Base-by-base conservation (phyloP, 2,888 invertebrate species). In the Acleris holmiana region DNA sequence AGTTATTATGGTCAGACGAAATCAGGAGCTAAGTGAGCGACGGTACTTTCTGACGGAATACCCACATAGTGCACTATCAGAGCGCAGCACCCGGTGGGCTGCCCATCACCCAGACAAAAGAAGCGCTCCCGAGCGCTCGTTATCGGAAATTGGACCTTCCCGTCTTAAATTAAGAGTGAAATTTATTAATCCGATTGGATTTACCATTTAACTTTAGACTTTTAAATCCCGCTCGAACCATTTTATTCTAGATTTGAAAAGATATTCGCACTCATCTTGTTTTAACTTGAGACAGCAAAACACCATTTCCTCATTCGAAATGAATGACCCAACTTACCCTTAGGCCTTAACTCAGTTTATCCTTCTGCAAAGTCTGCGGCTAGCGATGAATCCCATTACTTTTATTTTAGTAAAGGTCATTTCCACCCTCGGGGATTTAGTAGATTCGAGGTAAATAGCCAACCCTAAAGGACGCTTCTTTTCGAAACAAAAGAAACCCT, bases 41-140 rank as follows among this genome's bases (percentile, higher is more conserved):
- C 17, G 7, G 17, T 44, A 17, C 6, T 44, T 7, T 13, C 35
- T 35, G 4, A 35, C 2, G 13, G 35, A 35, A 44, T 44, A n/a
- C 44, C n/a, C 6, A 44, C 44, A n/a, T 7, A 44, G 7, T 44
- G 44, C 44, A 17, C 18, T 53, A 53, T 53, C 53, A 13, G 40
- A 68, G 68, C 69, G 57, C 66, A 69, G 68, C 69, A 69, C 73
- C 68, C 73, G 71, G 68, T 69, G 71, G 69, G 68, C 71, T 75
- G 68, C 73, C 73, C 76, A 61, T 61, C 69, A 64, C 63, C 56
- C 15, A 60, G 69, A 75, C 71, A 75, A 75, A 72, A 69, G 67
- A 70, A 73, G 69, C 55, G 55, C n/a, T 41, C 19, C 40, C 23
- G 35, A 13, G 50, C 18, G 50, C 17, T 46, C 10, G 59, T 67